Evolutionary conservation across 2,888 invertebrate genomes (phyloP).

Genomic region (Cataglyphis rosenhaueri): DNA sequence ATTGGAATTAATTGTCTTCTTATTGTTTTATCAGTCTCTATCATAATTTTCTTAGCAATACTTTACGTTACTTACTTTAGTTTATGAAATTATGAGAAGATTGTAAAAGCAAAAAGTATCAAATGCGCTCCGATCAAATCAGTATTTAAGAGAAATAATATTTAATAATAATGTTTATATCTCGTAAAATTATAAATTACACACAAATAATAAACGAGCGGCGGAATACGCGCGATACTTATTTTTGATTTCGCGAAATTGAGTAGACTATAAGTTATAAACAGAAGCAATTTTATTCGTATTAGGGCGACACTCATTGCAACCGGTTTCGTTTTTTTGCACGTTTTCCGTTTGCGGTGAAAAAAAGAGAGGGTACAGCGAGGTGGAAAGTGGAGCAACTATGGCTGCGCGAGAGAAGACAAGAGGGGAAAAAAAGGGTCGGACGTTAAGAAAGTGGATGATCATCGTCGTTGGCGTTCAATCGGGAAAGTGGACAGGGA

Average conservation of each 20-base stretch:
- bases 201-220: too few relatives aligned
- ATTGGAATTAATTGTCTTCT: neutral
- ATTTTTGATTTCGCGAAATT: constrained; percentile 11
- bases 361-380: constrained; percentile 21
- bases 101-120: neutral
- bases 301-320: constrained; percentile 59
- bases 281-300: constrained; percentile 70
- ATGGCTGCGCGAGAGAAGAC: neutral
- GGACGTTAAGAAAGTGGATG: constrained; percentile 69
- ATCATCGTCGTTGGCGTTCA: constrained; percentile 60
- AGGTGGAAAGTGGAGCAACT: constrained; percentile 61
- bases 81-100: neutral
- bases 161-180: neutral
- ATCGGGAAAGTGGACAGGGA: constrained; percentile 72
- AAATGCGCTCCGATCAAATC: neutral
- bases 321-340: constrained; percentile 16
- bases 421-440: constrained; percentile 24
- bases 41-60: neutral
- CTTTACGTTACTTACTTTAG: neutral
- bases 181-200: neutral
- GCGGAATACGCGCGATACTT: neutral
- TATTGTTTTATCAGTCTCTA: neutral
- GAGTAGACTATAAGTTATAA: neutral
- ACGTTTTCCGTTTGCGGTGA: neutral
- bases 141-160: neutral